Conservation (phyloP, 2,113 vertebrate genomes). For the Gnathonemus echidnorhynchus region DNA sequence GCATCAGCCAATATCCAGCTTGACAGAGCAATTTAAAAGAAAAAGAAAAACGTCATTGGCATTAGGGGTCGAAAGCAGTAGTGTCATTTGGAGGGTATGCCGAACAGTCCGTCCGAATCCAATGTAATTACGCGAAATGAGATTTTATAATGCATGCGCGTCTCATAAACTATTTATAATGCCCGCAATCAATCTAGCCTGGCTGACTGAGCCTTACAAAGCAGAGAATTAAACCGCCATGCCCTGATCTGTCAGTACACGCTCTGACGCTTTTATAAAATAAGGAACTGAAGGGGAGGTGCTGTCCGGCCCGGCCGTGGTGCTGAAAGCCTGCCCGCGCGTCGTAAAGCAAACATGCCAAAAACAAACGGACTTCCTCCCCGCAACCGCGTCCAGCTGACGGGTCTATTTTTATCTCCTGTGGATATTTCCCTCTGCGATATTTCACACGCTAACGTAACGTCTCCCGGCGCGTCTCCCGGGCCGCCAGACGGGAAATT, state of each 20-base stretch:
- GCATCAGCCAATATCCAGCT: neutral
- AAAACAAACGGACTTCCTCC: slow-evolving; percentile 3
- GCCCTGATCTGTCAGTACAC: neutral
- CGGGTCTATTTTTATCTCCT: neutral
- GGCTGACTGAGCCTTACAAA: slow-evolving; percentile 12
- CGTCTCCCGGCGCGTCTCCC: slow-evolving; percentile 54
- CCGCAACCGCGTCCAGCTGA: neutral
- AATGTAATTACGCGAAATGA: slow-evolving; percentile 14
- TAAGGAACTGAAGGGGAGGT: slow-evolving; percentile 22
- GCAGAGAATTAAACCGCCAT: slow-evolving; percentile 14
- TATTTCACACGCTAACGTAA: slow-evolving; percentile 65
- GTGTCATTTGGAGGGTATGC: slow-evolving; percentile 17
- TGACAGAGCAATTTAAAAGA: slow-evolving; percentile 13
- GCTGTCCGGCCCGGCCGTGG: slow-evolving; percentile 44
- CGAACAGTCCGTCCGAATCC: slow-evolving; percentile 14
- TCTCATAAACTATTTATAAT: slow-evolving; percentile 27
- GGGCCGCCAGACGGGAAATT: slow-evolving; percentile 48
- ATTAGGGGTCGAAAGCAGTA: slow-evolving; percentile 1
- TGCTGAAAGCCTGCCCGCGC: slow-evolving; percentile 43
- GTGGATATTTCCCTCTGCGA: slow-evolving; percentile 46
- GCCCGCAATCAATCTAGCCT: slow-evolving; percentile 18
- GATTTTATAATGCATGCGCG: slow-evolving; percentile 21
- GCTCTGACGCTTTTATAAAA: neutral
- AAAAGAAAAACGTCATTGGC: neutral
- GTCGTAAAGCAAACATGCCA: neutral